Evolutionary conservation across 2,113 vertebrate genomes (phyloP).

Genomic region (Plotosus lineatus): DNA sequence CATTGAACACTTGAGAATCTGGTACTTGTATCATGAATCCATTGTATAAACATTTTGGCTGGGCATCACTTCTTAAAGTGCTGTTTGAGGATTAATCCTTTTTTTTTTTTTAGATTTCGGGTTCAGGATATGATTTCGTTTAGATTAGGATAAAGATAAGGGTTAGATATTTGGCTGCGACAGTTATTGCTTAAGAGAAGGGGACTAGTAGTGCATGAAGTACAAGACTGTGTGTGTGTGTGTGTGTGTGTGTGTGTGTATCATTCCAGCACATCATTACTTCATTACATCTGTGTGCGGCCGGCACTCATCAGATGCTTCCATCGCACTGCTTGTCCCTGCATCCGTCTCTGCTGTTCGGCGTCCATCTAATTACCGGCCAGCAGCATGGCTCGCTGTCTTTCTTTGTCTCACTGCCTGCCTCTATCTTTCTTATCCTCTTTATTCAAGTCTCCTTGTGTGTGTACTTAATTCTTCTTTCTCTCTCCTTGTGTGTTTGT

Average conservation of each 20-base stretch:
- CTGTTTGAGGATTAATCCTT: too few species aligned
- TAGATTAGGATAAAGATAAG: too few species aligned
- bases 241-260: constrained; percentile 24
- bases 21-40: too few species aligned
- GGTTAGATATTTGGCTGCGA: too few species aligned
- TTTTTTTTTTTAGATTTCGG: too few species aligned
- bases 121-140: too few species aligned
- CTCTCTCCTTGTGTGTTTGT: not conserved
- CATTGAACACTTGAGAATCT: not conserved
- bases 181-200: too few species aligned
- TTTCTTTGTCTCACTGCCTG: constrained; percentile 26
- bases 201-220: too few species aligned
- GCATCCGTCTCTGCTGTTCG: constrained; percentile 48
- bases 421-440: constrained; percentile 35
- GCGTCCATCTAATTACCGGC: constrained; percentile 51
- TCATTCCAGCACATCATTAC: constrained; percentile 57
- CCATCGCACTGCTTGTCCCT: constrained; percentile 44
- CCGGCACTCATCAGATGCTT: constrained; percentile 29
- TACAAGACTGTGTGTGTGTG: constrained; percentile 10
- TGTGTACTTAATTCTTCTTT: constrained; percentile 4
- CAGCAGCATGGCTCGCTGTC: constrained; percentile 33
- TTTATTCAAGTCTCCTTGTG: constrained; percentile 35
- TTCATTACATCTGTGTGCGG: constrained; percentile 43
- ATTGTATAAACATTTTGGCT: too few species aligned
- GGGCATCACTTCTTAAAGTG: too few species aligned